Conservation (phyloP, 2,113 vertebrate species). For the Sorex araneus region DNA sequence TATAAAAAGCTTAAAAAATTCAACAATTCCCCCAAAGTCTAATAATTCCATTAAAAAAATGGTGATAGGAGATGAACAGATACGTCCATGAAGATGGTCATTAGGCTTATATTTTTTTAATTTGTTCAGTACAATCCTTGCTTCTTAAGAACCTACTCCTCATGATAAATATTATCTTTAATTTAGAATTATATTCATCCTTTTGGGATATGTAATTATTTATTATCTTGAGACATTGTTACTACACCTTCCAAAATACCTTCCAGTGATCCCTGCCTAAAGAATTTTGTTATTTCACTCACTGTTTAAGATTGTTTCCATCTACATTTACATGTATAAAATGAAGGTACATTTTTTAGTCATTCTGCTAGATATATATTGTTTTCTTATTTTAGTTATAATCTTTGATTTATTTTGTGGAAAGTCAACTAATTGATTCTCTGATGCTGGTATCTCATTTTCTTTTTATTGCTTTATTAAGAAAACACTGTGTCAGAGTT, state of each 20-base stretch:
- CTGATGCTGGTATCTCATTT: neutral
- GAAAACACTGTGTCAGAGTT: neutral
- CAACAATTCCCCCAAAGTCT: too few species aligned
- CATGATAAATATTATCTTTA: constrained; percentile 28
- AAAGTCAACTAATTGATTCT: constrained; percentile 14
- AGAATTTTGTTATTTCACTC: neutral
- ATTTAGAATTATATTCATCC: neutral
- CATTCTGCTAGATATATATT: neutral
- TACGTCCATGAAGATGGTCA: too few species aligned
- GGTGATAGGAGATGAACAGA: too few species aligned
- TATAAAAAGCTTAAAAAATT: too few species aligned
- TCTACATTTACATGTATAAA: neutral
- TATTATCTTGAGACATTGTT: neutral
- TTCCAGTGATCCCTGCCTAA: neutral
- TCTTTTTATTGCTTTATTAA: neutral
- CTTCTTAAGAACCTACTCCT: neutral
- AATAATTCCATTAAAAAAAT: too few species aligned
- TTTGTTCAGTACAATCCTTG: neutral
- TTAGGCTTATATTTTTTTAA: neutral
- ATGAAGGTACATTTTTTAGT: neutral
- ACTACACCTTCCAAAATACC: neutral
- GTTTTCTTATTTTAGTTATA: neutral
- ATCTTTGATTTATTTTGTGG: neutral
- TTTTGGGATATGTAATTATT: neutral
- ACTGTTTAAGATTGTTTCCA: neutral